Conservation (phyloP, 2,888 invertebrate genomes). For the Amaurobius ferox region DNA sequence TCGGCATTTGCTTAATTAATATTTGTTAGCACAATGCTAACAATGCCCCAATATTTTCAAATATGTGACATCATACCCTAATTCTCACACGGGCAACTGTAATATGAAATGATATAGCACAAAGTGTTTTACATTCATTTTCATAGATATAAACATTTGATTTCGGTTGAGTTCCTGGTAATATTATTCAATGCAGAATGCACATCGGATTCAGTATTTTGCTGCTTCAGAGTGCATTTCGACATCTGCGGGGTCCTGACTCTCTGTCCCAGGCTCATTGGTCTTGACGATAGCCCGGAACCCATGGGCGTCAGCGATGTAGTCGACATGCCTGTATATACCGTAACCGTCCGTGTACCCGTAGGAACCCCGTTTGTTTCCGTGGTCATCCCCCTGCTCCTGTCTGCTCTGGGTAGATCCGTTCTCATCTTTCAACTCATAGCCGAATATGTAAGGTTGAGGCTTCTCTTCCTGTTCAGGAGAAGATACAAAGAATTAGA, state of each 20-base stretch:
- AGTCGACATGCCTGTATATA: conserved; percentile 72
- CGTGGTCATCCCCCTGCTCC: conserved; percentile 71
- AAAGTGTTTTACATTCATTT: too few relatives aligned
- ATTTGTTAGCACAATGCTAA: too few relatives aligned
- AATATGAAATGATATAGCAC: too few relatives aligned
- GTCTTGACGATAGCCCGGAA: conserved; percentile 72
- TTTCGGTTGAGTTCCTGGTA: too few relatives aligned
- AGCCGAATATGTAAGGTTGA: conserved; percentile 73
- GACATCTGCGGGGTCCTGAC: conserved; percentile 56
- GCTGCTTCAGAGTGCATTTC: conserved; percentile 44
- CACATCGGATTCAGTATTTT: not conserved
- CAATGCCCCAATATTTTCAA: too few relatives aligned
- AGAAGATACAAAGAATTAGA: not conserved
- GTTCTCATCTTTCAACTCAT: conserved; percentile 72
- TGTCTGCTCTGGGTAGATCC: conserved; percentile 58
- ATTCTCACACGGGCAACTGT: too few relatives aligned
- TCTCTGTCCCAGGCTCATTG: conserved; percentile 72
- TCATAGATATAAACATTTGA: too few relatives aligned
- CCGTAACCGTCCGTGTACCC: conserved; percentile 73
- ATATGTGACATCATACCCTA: too few relatives aligned
- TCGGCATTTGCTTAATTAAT: too few relatives aligned
- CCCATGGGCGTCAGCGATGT: conserved; percentile 71
- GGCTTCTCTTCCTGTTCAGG: conserved; percentile 37
- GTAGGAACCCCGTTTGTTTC: conserved; percentile 73
- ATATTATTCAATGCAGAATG: not conserved